Base-by-base conservation (phyloP, 2,113 vertebrate species). In the Coptodon rendalli region DNA sequence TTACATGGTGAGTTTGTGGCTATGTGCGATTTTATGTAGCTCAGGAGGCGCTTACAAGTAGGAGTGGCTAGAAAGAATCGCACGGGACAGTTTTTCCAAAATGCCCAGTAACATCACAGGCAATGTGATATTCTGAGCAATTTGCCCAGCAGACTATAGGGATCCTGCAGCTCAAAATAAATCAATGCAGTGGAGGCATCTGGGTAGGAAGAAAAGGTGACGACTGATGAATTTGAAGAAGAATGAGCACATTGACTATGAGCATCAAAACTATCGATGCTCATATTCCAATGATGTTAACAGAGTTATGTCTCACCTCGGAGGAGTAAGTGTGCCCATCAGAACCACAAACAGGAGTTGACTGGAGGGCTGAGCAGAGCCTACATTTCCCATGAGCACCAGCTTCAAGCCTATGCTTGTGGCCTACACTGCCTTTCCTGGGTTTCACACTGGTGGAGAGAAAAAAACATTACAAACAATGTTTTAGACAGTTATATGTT, bases 301-400 rank as follows among this genome's bases (percentile, higher is more conserved):
- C 31, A 38, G 50, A 45, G 17, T 22, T 6, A 61, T 3, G 3
- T 80, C 92, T 94, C 36, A 99, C 98, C 97, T 97, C 97, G 78
- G 96, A 96, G 1, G 95, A 94, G 87, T 95, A 95, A 14, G 96
- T 97, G 90, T 99, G 98, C 24, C 98, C 98, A 6, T 99, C 98
- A 61, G 95, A 95, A 36, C 93, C 95, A 81, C 95, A 96, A n/a
- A 94, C 91, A 36, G 95, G 91, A 76, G 31, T 87, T 34, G 94
- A 88, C 7, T 94, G 97, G 0, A 89, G 52, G 22, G 66, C 1
- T 0, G 97, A 96, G 68, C 98, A 99, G 2, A 96, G 94, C 84
- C 94, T 97, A 95, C 98, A 99, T 90, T 97, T 99, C 1, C 92
- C 97, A 57, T 97, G 52, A 94, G 90, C 96, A 2, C 94, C 94